phyloP scores from a whole-genome alignment of 1,140 invertebrate species.

The Dendroctonus ponderosae region DNA sequence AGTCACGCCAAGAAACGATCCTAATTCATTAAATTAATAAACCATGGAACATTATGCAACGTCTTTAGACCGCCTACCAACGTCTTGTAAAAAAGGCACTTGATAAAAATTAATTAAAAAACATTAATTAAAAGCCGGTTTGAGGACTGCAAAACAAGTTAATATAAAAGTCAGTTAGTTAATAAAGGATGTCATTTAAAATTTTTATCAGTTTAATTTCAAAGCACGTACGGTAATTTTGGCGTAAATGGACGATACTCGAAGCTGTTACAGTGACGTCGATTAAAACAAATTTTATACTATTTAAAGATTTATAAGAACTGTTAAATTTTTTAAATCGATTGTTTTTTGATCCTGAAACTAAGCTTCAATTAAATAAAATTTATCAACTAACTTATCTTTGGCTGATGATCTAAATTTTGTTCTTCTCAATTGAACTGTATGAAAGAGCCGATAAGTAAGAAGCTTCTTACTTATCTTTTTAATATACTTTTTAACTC shows the following conservation, averaged over 20 bases:
- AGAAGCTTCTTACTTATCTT: no score
- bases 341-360: no score
- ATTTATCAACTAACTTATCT: no score
- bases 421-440: no score
- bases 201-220: conserved; percentile 41
- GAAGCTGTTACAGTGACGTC: conserved; percentile 9
- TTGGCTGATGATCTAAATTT: no score
- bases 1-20: not conserved
- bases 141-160: conserved; percentile 32
- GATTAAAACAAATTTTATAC: not conserved
- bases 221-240: conserved; percentile 39
- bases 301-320: no score
- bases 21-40: conserved; percentile 12
- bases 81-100: conserved; percentile 2
- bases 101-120: conserved; percentile 36
- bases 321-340: no score
- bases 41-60: conserved; percentile 10
- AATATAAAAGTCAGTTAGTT: conserved; percentile 35
- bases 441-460: no score
- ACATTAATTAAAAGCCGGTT: conserved; percentile 32
- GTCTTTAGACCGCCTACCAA: conserved; percentile 10
- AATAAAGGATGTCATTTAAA: conserved; percentile 39
- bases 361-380: no score
- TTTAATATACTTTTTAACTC: no score
- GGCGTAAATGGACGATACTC: conserved; percentile 32